phyloP scores from a whole-genome alignment of 2,888 invertebrate genomes.

The Tenthredo scrophulariae region DNA sequence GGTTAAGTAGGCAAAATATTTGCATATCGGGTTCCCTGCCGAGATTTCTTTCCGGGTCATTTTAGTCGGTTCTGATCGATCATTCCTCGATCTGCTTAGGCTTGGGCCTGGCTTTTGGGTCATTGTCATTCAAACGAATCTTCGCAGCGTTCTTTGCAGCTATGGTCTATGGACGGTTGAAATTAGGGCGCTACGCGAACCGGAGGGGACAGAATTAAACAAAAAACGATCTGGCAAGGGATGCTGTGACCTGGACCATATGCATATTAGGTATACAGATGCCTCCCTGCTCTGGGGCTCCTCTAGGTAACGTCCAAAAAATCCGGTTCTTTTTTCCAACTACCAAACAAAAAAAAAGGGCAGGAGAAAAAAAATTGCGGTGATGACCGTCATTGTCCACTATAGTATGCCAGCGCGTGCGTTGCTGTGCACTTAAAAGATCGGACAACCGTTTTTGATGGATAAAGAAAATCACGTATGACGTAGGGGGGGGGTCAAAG shows the following conservation, averaged over 20 bases:
- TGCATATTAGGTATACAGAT: slow-evolving; percentile 76
- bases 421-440: slow-evolving; percentile 3
- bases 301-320: slow-evolving; percentile 65
- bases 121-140: slow-evolving; percentile 75
- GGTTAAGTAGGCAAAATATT: slow-evolving; percentile 75
- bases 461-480: background rate
- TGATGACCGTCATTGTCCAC: slow-evolving; percentile 46
- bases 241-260: slow-evolving; percentile 71
- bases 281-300: slow-evolving; percentile 63
- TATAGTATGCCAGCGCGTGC: background rate
- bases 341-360: background rate
- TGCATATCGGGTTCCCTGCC: slow-evolving; percentile 75
- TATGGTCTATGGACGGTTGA: slow-evolving; percentile 71
- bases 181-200: slow-evolving; percentile 68
- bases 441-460: slow-evolving; percentile 21
- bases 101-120: slow-evolving; percentile 59
- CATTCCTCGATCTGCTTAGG: slow-evolving; percentile 55
- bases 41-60: slow-evolving; percentile 48
- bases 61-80: slow-evolving; percentile 62
- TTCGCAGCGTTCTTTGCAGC: slow-evolving; percentile 57
- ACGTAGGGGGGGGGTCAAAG: background rate
- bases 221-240: slow-evolving; percentile 60
- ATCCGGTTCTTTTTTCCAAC: slow-evolving; percentile 68
- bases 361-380: slow-evolving; percentile 18
- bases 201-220: slow-evolving; percentile 58